phyloP scores from a whole-genome alignment of 2,113 vertebrate species.

The Passerina amoena region DNA sequence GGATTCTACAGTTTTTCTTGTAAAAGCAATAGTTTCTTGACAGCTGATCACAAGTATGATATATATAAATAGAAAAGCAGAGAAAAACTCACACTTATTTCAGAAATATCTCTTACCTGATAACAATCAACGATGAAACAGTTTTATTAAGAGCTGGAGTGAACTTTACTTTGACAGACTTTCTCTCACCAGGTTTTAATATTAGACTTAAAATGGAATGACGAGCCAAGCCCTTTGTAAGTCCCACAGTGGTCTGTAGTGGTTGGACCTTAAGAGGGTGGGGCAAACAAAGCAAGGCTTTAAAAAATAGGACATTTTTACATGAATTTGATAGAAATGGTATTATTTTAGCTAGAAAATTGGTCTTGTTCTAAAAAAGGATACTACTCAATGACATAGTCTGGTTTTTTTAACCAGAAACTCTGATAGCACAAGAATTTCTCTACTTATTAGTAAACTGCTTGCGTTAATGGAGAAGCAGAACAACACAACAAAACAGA shows the following conservation, averaged over 20 bases:
- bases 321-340: neutral
- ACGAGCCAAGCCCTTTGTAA: conserved; percentile 80
- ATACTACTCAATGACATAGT: neutral
- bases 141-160: conserved; percentile 89
- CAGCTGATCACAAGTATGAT: neutral
- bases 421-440: neutral
- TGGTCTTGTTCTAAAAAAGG: neutral
- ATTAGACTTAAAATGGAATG: conserved; percentile 87
- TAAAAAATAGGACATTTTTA: neutral
- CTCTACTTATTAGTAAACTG: neutral
- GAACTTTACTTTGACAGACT: conserved; percentile 88
- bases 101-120: conserved; percentile 84
- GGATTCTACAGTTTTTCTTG: neutral
- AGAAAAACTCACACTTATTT: neutral
- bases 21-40: neutral
- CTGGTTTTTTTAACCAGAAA: neutral
- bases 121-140: conserved; percentile 89
- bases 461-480: neutral
- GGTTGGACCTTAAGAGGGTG: conserved; percentile 77
- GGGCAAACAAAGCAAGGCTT: neutral
- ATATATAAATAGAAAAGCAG: neutral
- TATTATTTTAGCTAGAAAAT: neutral
- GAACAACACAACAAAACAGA: neutral
- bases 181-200: conserved; percentile 90
- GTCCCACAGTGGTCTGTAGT: conserved; percentile 79